These are phyloP conservation scores for Merodon equestris DNA, from an alignment of 2,888 invertebrate genomes.

Conservation along the genomic window DNA sequence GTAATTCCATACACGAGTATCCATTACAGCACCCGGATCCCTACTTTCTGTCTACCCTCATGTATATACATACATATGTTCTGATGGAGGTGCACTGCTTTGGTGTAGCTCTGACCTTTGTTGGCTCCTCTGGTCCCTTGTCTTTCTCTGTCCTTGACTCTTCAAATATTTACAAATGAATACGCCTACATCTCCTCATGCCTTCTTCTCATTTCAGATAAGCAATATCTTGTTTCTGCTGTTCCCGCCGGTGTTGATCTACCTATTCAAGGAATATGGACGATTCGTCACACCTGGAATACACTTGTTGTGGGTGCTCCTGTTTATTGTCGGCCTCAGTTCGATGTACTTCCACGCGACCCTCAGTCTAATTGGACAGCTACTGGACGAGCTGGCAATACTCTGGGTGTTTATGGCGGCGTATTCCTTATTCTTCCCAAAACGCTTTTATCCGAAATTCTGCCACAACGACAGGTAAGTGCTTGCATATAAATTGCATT, in stretches of 20 bases:
- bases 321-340: constrained; percentile 88
- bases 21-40: no score
- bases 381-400: constrained; percentile 90
- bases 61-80: no score
- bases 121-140: background rate
- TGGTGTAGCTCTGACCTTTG: background rate
- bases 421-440: constrained; percentile 87
- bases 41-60: no score
- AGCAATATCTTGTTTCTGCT: constrained; percentile 89
- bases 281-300: constrained; percentile 87
- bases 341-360: constrained; percentile 93
- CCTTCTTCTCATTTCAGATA: constrained; percentile 80
- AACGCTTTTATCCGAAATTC: constrained; percentile 84
- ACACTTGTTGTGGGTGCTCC: constrained; percentile 88
- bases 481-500: background rate
- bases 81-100: no score
- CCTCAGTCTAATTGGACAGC: constrained; percentile 88
- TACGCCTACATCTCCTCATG: background rate
- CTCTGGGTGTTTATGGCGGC: constrained; percentile 90
- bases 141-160: background rate
- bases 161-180: constrained; percentile 2
- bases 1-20: no score
- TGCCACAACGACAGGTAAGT: constrained; percentile 83
- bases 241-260: constrained; percentile 87
- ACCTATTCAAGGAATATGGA: constrained; percentile 88